Evolutionary conservation across 2,888 invertebrate species (phyloP).

Genomic region (Spodoptera littoralis): DNA sequence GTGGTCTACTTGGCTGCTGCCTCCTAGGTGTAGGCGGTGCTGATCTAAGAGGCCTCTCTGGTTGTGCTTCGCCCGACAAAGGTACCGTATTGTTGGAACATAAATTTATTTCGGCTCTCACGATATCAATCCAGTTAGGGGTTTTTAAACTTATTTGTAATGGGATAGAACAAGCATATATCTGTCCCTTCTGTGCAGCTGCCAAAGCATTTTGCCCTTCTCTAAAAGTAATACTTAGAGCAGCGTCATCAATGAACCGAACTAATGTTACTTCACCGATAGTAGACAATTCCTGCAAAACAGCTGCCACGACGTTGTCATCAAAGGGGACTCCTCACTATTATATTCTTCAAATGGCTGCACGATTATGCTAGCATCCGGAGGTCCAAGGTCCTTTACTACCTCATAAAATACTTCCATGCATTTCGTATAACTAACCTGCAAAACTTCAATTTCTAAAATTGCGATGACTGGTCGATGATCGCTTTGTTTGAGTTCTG

Average conservation of each 20-base stretch:
- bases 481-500: constrained; percentile 98
- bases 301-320: constrained; percentile 93
- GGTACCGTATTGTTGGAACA: constrained; percentile 96
- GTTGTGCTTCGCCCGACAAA: constrained; percentile 87
- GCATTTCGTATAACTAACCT: constrained; percentile 93
- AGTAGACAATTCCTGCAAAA: constrained; percentile 94
- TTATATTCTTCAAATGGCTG: constrained; percentile 77
- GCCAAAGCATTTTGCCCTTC: constrained; percentile 96
- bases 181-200: constrained; percentile 89
- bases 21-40: constrained; percentile 85
- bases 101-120: constrained; percentile 94
- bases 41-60: constrained; percentile 79
- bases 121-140: constrained; percentile 94
- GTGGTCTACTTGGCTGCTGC: constrained; percentile 89
- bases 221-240: constrained; percentile 97
- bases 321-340: constrained; percentile 91
- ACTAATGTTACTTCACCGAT: constrained; percentile 97
- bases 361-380: constrained; percentile 97
- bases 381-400: constrained; percentile 96
- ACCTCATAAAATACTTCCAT: constrained; percentile 95
- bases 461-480: constrained; percentile 98
- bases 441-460: constrained; percentile 95
- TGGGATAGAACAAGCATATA: constrained; percentile 90
- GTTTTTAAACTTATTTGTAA: constrained; percentile 94
- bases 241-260: constrained; percentile 94